phyloP scores from a whole-genome alignment of 2,888 invertebrate species.

The Drosophila conformis region DNA sequence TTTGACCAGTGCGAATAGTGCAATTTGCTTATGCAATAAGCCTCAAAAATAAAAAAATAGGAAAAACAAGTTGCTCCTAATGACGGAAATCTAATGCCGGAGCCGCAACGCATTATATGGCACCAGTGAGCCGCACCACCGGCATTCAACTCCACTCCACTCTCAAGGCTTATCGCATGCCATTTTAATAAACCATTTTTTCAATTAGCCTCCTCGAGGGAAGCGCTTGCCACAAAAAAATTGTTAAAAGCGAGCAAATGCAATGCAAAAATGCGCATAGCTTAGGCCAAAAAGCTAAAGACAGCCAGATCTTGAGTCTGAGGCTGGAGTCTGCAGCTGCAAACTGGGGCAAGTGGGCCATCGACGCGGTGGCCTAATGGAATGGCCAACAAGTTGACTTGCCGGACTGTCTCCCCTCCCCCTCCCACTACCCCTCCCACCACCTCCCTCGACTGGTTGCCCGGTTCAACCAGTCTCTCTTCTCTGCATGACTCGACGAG shows the following conservation, averaged over 20 bases:
- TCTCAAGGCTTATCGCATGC: constrained; percentile 53
- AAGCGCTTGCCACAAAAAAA: constrained; percentile 24
- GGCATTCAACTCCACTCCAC: constrained; percentile 1
- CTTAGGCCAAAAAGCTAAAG: constrained; percentile 53
- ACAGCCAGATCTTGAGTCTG: constrained; percentile 4
- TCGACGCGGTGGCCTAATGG: constrained; percentile 60
- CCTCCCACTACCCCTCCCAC: background rate
- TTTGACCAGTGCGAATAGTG: constrained; percentile 6
- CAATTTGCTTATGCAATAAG: constrained; percentile 57
- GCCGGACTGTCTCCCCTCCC: constrained; percentile 1
- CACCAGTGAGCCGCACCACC: constrained; percentile 1
- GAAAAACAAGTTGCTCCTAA: constrained; percentile 70
- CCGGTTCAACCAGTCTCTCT: constrained; percentile 47
- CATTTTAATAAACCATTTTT: constrained; percentile 76
- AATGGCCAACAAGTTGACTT: constrained; percentile 49
- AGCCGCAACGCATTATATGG: background rate
- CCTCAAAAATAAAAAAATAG: constrained; percentile 8
- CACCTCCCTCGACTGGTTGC: background rate
- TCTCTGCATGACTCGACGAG: constrained; percentile 13
- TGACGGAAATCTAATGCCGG: constrained; percentile 74
- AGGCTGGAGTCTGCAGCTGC: constrained; percentile 25
- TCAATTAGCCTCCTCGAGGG: constrained; percentile 63
- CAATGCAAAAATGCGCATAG: constrained; percentile 63
- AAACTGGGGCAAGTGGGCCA: constrained; percentile 66
- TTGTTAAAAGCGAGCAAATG: constrained; percentile 33